Conservation (phyloP, 35 echinoderm and acorn worm genomes). For the Anneissia japonica region DNA sequence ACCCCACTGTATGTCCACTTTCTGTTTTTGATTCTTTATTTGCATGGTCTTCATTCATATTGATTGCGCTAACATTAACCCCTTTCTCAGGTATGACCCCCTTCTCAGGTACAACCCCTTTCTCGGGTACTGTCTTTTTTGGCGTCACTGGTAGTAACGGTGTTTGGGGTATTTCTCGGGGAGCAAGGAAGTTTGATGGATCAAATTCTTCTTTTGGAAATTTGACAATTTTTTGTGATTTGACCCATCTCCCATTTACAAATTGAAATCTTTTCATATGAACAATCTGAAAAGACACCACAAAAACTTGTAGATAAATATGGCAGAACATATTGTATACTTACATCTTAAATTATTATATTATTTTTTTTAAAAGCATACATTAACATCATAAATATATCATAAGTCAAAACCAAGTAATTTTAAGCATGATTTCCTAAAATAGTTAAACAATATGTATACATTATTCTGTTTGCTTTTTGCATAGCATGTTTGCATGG, state of each 20-base stretch:
- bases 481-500: no score
- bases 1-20: not conserved
- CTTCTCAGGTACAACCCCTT: not conserved
- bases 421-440: no score
- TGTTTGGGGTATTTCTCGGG: conserved; percentile 19
- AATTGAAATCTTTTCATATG: conserved; percentile 98
- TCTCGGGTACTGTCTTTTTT: not conserved
- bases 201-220: conserved; percentile 84
- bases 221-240: conserved; percentile 99
- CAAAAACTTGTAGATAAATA: not conserved
- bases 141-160: conserved; percentile 20
- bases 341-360: no score
- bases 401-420: no score
- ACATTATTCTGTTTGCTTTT: no score
- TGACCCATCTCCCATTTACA: conserved; percentile 98
- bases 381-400: no score
- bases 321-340: no score
- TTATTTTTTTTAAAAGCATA: no score
- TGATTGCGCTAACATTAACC: not conserved
- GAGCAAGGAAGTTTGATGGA: conserved; percentile 84
- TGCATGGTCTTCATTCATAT: not conserved
- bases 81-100: not conserved
- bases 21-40: not conserved
- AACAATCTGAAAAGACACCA: conserved; percentile 62
- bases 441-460: no score